These are phyloP conservation scores for Tricholaema leucomelas DNA, from an alignment of 2,113 vertebrate species.

Conservation along the genomic window DNA sequence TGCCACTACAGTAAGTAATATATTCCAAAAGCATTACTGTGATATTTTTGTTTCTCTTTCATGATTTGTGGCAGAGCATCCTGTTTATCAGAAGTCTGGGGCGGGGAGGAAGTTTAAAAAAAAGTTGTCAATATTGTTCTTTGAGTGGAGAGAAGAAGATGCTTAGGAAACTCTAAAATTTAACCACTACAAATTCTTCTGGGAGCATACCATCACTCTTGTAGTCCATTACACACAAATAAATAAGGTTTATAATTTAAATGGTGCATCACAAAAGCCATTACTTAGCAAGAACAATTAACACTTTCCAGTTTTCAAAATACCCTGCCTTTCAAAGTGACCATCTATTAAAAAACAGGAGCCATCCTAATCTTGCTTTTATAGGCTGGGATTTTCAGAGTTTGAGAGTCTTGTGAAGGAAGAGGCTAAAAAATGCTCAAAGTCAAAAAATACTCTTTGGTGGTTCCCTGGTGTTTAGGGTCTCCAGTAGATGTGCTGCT, in stretches of 20 bases:
- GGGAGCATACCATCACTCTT: background rate
- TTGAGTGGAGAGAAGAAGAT: background rate
- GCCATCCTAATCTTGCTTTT: background rate
- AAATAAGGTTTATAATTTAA: conserved; percentile 18
- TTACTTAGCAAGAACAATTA: background rate
- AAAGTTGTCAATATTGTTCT: background rate
- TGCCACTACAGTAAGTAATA: conserved; percentile 91
- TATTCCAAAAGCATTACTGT: conserved; percentile 38
- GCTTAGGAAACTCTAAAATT: background rate
- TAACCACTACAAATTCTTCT: conserved; percentile 7
- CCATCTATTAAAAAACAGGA: background rate
- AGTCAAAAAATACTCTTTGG: background rate
- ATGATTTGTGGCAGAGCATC: background rate
- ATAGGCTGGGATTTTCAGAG: background rate
- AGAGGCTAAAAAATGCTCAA: background rate
- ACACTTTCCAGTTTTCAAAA: background rate
- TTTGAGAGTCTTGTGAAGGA: background rate
- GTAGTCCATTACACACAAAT: background rate
- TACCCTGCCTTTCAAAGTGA: background rate
- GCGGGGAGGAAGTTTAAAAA: background rate
- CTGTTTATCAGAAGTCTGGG: background rate
- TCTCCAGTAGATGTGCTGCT: background rate
- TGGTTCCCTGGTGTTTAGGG: background rate
- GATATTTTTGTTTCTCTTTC: conserved; percentile 26
- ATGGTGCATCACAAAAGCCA: background rate